Evolutionary conservation across 1,140 invertebrate genomes (phyloP).

Genomic region (Drosophila melanica): DNA sequence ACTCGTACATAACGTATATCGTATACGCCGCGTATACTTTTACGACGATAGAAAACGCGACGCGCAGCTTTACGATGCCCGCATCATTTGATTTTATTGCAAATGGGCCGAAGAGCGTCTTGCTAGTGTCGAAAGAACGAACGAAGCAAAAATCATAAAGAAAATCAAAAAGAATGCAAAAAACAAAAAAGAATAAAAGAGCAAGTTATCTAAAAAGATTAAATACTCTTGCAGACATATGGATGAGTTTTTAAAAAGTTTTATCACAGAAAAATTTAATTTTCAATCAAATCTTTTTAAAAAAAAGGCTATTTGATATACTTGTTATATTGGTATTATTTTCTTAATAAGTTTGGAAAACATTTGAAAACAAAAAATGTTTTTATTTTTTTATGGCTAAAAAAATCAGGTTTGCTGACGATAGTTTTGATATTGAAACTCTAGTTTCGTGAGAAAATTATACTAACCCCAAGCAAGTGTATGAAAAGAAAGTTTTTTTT

Average conservation of each 20-base stretch:
- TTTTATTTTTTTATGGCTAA: no score
- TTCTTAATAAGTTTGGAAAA: no score
- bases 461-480: background rate
- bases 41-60: constrained; percentile 74
- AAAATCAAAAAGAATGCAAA: constrained; percentile 12
- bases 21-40: constrained; percentile 68
- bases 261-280: no score
- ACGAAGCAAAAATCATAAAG: constrained; percentile 32
- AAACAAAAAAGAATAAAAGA: background rate
- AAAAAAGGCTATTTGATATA: no score
- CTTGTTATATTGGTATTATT: no score
- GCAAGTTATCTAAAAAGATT: background rate
- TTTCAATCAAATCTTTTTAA: no score
- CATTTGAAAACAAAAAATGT: no score
- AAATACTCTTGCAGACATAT: background rate
- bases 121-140: constrained; percentile 53
- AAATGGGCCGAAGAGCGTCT: constrained; percentile 40
- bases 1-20: constrained; percentile 59
- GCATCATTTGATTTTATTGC: constrained; percentile 82
- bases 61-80: constrained; percentile 74
- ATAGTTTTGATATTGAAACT: no score
- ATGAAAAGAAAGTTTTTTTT: background rate
- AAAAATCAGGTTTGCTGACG: no score
- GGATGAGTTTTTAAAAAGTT: background rate
- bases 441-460: no score